phyloP scores from a whole-genome alignment of 53 echinoderm and acorn worm species.

The Echinometra lucunter region DNA sequence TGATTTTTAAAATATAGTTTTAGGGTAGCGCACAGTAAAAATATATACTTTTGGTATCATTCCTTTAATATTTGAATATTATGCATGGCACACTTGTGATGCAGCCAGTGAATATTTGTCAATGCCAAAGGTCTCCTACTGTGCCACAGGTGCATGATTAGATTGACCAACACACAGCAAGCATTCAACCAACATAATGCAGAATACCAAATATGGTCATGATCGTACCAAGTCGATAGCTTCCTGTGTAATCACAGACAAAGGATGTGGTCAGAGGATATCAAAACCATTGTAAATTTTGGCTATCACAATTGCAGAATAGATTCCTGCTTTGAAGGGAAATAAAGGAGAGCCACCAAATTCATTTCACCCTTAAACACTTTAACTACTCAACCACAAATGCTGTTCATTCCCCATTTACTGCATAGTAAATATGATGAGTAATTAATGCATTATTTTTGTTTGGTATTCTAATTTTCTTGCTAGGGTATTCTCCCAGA shows the following conservation, averaged over 20 bases:
- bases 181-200: conserved; percentile 22
- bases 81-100: not conserved
- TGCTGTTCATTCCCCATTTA: not conserved
- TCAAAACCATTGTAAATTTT: not conserved
- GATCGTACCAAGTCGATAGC: not conserved
- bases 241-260: conserved; percentile 53
- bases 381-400: not conserved
- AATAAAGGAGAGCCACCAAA: not conserved
- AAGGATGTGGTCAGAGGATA: conserved; percentile 46
- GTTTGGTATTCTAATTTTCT: not conserved
- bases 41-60: not conserved
- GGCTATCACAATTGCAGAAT: conserved; percentile 2
- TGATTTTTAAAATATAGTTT: not conserved
- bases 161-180: conserved; percentile 23
- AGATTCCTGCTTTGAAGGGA: not conserved
- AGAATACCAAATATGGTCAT: conserved; percentile 58
- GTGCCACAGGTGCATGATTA: conserved; percentile 32
- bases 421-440: not conserved
- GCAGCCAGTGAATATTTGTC: conserved; percentile 25
- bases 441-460: not conserved
- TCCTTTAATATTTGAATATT: not conserved
- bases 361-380: conserved; percentile 19
- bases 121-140: conserved; percentile 37
- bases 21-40: no score
- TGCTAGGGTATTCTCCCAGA: no score